A percentile compares a stretch with the other conserved stretches of the same genome.
phyloP scores from a whole-genome alignment of 2,888 invertebrate genomes.

The Volucella inflata region DNA sequence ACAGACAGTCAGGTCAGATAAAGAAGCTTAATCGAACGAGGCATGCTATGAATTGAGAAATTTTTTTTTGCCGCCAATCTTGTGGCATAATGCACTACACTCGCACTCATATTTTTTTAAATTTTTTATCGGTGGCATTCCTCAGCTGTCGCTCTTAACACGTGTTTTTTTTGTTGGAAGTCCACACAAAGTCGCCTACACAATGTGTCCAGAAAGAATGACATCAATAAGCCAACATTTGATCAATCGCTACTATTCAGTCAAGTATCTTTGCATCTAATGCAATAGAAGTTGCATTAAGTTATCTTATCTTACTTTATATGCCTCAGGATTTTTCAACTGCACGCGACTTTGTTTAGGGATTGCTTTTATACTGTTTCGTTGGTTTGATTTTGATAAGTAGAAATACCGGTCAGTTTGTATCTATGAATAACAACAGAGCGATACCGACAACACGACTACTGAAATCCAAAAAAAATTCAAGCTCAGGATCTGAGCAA shows the following conservation, averaged over 20 bases:
- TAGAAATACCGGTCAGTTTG: too few species aligned
- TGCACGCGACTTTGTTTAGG: too few species aligned
- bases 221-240: conserved; percentile 47
- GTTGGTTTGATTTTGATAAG: too few species aligned
- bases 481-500: too few species aligned
- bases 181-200: too few species aligned
- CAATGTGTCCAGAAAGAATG: background rate
- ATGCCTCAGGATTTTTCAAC: too few species aligned
- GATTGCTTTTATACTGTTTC: too few species aligned
- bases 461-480: too few species aligned
- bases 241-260: conserved; percentile 40
- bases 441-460: too few species aligned
- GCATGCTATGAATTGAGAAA: conserved; percentile 50
- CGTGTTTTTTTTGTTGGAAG: conserved; percentile 36
- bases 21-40: conserved; percentile 41
- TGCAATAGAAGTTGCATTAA: conserved; percentile 11
- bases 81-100: conserved; percentile 10
- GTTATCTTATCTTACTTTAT: background rate
- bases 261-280: conserved; percentile 32
- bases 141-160: conserved; percentile 66
- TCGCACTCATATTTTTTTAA: background rate
- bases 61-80: conserved; percentile 28
- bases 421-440: too few species aligned
- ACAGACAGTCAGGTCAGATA: conserved; percentile 9
- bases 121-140: conserved; percentile 49